Conservation (phyloP, 1,140 invertebrate species). For the Drosophila navojoa region DNA sequence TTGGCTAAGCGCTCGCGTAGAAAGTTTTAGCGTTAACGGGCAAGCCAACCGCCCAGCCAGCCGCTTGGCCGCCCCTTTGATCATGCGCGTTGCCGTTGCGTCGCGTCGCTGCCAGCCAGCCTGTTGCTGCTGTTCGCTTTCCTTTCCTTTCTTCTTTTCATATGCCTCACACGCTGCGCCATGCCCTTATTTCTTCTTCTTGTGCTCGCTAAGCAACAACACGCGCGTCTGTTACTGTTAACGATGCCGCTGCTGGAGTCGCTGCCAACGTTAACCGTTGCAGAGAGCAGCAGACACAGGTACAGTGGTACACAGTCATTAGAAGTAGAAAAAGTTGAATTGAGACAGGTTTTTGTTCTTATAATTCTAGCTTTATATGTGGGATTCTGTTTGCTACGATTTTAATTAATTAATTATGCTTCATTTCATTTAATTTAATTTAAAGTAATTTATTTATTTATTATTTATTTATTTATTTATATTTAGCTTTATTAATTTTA, state of each 20-base stretch:
- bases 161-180: slow-evolving; percentile 49
- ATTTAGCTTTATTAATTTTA: no score
- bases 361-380: neutral
- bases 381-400: no score
- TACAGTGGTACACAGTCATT: slow-evolving; percentile 24
- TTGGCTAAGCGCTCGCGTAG: slow-evolving; percentile 79
- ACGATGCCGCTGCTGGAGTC: slow-evolving; percentile 30
- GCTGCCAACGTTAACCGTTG: slow-evolving; percentile 1
- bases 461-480: no score
- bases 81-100: neutral
- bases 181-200: slow-evolving; percentile 70
- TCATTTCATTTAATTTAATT: no score
- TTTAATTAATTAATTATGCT: no score
- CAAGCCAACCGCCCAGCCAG: slow-evolving; percentile 45
- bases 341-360: neutral
- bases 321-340: neutral
- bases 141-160: slow-evolving; percentile 76
- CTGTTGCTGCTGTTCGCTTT: slow-evolving; percentile 62
- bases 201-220: slow-evolving; percentile 56
- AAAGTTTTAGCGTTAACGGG: slow-evolving; percentile 76
- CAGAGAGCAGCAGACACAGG: slow-evolving; percentile 8
- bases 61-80: slow-evolving; percentile 18
- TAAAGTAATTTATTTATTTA: no score
- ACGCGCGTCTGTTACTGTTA: slow-evolving; percentile 65
- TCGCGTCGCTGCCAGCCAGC: slow-evolving; percentile 13